Conservation (phyloP, 2,888 invertebrate species). For the Agonopterix arenella region DNA sequence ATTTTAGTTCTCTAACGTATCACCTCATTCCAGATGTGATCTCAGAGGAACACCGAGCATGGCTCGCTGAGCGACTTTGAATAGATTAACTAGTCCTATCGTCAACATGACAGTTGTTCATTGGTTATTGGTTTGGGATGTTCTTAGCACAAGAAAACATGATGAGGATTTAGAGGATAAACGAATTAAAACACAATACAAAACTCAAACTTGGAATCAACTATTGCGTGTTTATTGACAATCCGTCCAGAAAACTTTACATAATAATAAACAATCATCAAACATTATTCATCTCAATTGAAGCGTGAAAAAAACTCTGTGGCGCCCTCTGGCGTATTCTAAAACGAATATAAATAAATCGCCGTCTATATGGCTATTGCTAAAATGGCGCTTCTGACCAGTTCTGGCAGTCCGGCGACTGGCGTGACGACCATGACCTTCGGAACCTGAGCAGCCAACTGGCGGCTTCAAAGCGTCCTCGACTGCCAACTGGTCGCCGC, state of each 20-base stretch:
- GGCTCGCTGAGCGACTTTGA: too few species aligned
- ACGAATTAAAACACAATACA: slow-evolving; percentile 36
- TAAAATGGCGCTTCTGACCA: slow-evolving; percentile 32
- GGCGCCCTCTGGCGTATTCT: slow-evolving; percentile 70
- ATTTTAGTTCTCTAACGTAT: too few species aligned
- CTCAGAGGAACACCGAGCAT: too few species aligned
- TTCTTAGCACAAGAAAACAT: too few species aligned
- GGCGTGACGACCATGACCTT: slow-evolving; percentile 29
- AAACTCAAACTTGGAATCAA: slow-evolving; percentile 69
- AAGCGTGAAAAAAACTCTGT: slow-evolving; percentile 69
- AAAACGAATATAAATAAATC: slow-evolving; percentile 73
- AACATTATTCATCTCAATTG: slow-evolving; percentile 48
- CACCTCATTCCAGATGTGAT: too few species aligned
- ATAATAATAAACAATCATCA: slow-evolving; percentile 57
- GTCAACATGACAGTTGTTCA: too few species aligned
- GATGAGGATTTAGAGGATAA: not conserved
- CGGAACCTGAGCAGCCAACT: slow-evolving; percentile 8
- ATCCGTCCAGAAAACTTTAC: slow-evolving; percentile 68
- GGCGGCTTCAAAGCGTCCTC: slow-evolving; percentile 14
- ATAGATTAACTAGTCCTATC: too few species aligned
- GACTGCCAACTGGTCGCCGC: not conserved
- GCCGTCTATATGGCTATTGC: slow-evolving; percentile 77
- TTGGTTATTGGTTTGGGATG: too few species aligned
- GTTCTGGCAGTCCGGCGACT: slow-evolving; percentile 33
- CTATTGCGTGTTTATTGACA: slow-evolving; percentile 78